A percentile compares a stretch with the other conserved stretches of the same genome.
These are phyloP conservation scores for Leucophenga maculata DNA, from an alignment of 2,888 invertebrate species.

Conservation along the genomic window DNA sequence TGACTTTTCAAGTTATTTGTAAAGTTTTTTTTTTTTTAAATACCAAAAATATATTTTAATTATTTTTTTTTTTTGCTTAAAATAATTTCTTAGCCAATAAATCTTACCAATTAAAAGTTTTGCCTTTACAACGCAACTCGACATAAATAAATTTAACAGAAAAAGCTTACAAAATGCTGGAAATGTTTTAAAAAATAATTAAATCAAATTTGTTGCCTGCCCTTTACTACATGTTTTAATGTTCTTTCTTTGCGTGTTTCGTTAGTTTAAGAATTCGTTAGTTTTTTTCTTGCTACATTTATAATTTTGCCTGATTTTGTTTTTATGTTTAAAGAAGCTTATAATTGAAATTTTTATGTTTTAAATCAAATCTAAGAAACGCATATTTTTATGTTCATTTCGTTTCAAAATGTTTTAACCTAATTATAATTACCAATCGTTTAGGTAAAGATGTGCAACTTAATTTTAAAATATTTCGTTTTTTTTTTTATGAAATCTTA, in stretches of 20 bases:
- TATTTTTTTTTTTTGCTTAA: slow-evolving; percentile 9
- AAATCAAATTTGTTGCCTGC: too few species aligned
- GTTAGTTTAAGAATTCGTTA: neutral
- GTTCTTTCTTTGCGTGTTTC: neutral
- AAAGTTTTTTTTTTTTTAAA: slow-evolving; percentile 2
- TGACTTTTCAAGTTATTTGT: slow-evolving; percentile 14
- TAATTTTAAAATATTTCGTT: slow-evolving; percentile 49
- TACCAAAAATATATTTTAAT: slow-evolving; percentile 16
- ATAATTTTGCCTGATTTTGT: slow-evolving; percentile 10
- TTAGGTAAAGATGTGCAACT: slow-evolving; percentile 68
- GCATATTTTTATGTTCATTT: slow-evolving; percentile 23
- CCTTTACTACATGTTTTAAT: too few species aligned
- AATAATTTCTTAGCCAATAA: too few species aligned
- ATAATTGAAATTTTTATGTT: slow-evolving; percentile 30
- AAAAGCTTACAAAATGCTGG: too few species aligned
- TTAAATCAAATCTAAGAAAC: neutral
- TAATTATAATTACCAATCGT: slow-evolving; percentile 67
- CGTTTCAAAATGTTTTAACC: slow-evolving; percentile 48
- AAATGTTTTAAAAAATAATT: too few species aligned
- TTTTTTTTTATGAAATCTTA: slow-evolving; percentile 33
- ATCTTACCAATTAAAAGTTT: slow-evolving; percentile 8
- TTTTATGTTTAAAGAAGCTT: slow-evolving; percentile 22
- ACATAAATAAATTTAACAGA: neutral
- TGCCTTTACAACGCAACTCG: too few species aligned
- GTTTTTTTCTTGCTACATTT: neutral